Percentiles rank a stretch among this genome's conserved stretches.
Evolutionary conservation across 2,888 invertebrate species (phyloP).

Genomic region (Meliscaeva auricollis): DNA sequence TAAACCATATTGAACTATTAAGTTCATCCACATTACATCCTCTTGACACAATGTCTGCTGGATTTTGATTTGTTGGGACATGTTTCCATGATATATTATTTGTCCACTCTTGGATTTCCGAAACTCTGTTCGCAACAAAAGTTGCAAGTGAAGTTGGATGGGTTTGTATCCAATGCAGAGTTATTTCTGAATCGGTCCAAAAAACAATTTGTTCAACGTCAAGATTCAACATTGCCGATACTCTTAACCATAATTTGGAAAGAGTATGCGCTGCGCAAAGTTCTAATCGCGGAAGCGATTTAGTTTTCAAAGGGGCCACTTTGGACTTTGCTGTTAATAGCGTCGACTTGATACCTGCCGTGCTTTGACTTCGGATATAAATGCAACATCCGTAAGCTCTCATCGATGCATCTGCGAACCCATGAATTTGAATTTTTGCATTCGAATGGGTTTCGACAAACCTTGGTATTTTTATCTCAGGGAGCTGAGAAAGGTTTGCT

Average conservation of each 20-base stretch:
- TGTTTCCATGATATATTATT: slow-evolving; percentile 32
- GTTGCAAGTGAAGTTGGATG: slow-evolving; percentile 33
- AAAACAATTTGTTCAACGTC: slow-evolving; percentile 34
- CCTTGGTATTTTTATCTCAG: slow-evolving; percentile 38
- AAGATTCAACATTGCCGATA: slow-evolving; percentile 38
- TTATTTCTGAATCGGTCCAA: slow-evolving; percentile 54
- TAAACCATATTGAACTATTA: slow-evolving; percentile 42
- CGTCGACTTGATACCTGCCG: slow-evolving; percentile 29
- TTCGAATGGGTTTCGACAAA: no score
- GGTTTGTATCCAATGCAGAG: slow-evolving; percentile 47
- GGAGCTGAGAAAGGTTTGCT: slow-evolving; percentile 25
- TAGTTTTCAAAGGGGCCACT: slow-evolving; percentile 61
- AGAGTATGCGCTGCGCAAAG: slow-evolving; percentile 61
- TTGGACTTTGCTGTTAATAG: slow-evolving; percentile 49
- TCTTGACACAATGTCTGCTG: slow-evolving; percentile 5
- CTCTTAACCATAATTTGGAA: slow-evolving; percentile 41
- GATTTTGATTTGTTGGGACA: slow-evolving; percentile 31
- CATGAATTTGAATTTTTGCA: slow-evolving; percentile 47
- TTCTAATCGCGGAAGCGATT: slow-evolving; percentile 50
- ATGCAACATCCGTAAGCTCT: slow-evolving; percentile 64
- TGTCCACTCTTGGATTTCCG: slow-evolving; percentile 55
- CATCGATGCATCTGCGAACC: slow-evolving; percentile 58
- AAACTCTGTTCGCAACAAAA: slow-evolving; percentile 42
- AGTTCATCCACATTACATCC: slow-evolving; percentile 33
- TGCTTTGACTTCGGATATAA: slow-evolving; percentile 40